Evolutionary conservation across 2,113 vertebrate species (phyloP).

Genomic region (Rhinoderma darwinii): DNA sequence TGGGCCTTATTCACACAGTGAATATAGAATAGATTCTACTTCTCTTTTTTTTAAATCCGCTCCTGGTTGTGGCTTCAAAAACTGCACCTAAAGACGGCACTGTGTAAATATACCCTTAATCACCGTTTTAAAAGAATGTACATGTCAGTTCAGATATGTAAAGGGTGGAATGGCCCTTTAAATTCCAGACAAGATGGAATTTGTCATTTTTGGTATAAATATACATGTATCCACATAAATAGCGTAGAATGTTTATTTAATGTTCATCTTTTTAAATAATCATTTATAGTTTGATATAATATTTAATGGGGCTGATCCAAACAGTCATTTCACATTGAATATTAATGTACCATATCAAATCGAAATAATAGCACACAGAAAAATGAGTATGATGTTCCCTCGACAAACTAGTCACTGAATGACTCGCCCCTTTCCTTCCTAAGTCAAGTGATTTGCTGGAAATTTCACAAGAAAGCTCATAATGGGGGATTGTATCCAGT

Average conservation of each 20-base stretch:
- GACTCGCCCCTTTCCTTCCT: constrained; percentile 19
- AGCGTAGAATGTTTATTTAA: neutral
- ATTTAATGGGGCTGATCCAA: neutral
- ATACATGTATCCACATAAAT: neutral
- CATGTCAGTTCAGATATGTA: too few relatives aligned
- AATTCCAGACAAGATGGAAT: neutral
- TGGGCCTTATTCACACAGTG: too few relatives aligned
- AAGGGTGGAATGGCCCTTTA: neutral
- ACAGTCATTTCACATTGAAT: neutral
- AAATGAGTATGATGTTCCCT: neutral
- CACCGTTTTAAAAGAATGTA: too few relatives aligned
- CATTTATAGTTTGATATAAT: neutral
- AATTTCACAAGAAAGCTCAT: constrained; percentile 30
- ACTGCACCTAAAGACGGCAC: too few relatives aligned
- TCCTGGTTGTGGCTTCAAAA: too few relatives aligned
- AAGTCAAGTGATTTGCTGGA: constrained; percentile 40
- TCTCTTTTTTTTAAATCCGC: too few relatives aligned
- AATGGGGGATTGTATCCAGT: constrained; percentile 52
- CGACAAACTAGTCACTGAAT: neutral
- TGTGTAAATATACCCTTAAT: too few relatives aligned
- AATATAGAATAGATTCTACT: too few relatives aligned
- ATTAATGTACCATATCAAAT: neutral
- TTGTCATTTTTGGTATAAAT: neutral
- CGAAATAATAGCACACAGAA: neutral
- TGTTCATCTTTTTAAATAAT: neutral